These are phyloP conservation scores for Psix sp. DNA, from an alignment of 1,140 invertebrate species.

Conservation along the genomic window DNA sequence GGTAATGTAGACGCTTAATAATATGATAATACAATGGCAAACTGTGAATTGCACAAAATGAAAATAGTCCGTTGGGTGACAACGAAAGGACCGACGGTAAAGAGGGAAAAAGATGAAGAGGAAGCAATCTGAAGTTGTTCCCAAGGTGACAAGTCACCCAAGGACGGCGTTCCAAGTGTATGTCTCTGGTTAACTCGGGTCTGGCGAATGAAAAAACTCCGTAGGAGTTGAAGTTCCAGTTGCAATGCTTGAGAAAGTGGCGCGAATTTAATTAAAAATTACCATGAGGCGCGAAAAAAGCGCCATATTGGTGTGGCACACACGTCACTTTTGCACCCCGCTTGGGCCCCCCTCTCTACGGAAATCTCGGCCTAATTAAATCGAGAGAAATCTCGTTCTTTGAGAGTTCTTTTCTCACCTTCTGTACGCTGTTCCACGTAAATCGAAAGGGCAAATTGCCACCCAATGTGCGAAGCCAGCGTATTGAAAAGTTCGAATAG, in stretches of 20 bases:
- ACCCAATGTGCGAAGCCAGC: constrained; percentile 36
- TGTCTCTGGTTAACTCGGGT: constrained; percentile 51
- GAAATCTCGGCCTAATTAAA: constrained; percentile 68
- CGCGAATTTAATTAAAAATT: constrained; percentile 75
- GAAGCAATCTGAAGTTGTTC: constrained; percentile 56
- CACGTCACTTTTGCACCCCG: constrained; percentile 52
- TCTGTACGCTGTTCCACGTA: constrained; percentile 20
- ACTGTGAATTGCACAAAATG: constrained; percentile 39
- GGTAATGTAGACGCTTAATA: constrained; percentile 26
- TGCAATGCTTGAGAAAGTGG: constrained; percentile 52
- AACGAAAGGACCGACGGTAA: constrained; percentile 18
- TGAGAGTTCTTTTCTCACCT: constrained; percentile 17
- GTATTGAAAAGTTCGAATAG: constrained; percentile 61
- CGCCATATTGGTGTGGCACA: constrained; percentile 68
- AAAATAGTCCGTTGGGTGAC: constrained; percentile 39
- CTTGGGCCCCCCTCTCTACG: constrained; percentile 14
- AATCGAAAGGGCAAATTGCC: constrained; percentile 61
- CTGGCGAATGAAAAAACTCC: constrained; percentile 67
- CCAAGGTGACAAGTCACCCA: constrained; percentile 39
- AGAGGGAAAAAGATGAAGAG: constrained; percentile 34
- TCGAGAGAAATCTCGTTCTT: constrained; percentile 68
- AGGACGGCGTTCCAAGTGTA: constrained; percentile 28
- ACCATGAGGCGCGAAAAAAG: constrained; percentile 57
- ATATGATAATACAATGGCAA: constrained; percentile 53
- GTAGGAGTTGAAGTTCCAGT: constrained; percentile 63